A percentile compares a stretch with the other conserved stretches of the same genome.
These are phyloP conservation scores for Hypsibius dujardini DNA, from an alignment of 1,140 invertebrate species.

Conservation along the genomic window DNA sequence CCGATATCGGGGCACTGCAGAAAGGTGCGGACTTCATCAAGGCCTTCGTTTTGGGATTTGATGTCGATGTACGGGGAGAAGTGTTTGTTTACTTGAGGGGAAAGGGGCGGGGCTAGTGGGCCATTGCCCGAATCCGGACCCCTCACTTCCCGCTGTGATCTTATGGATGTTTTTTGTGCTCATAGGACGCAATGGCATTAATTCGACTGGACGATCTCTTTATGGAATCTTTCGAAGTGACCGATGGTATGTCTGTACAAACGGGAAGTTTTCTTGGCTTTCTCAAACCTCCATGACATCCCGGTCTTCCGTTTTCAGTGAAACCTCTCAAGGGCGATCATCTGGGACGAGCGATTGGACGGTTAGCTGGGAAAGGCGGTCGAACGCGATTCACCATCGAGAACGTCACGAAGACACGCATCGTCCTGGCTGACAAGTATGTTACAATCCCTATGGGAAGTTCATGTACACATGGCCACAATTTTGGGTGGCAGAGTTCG, in stretches of 20 bases:
- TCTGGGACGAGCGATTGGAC: conserved; percentile 77
- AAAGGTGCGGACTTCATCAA: conserved; percentile 95
- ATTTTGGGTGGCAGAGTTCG: neutral
- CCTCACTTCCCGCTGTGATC: too few species aligned
- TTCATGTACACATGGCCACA: neutral
- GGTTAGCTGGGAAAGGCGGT: conserved; percentile 89
- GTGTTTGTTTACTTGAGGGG: neutral
- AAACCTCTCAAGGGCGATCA: conserved; percentile 89
- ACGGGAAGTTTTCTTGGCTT: conserved; percentile 18
- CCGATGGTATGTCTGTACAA: conserved; percentile 47
- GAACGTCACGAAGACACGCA: conserved; percentile 95
- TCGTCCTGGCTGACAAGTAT: conserved; percentile 73
- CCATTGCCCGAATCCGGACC: too few species aligned
- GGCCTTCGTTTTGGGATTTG: conserved; percentile 89
- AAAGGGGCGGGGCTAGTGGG: too few species aligned
- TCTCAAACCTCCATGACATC: neutral
- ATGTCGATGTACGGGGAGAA: conserved; percentile 51
- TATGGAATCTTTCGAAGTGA: conserved; percentile 87
- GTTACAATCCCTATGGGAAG: too few species aligned
- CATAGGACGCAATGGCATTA: conserved; percentile 69
- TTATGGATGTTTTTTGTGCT: conserved; percentile 20
- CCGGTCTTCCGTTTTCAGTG: conserved; percentile 38
- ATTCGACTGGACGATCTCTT: conserved; percentile 90
- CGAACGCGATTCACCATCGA: conserved; percentile 96
- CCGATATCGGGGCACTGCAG: conserved; percentile 73